Percentiles rank a stretch among this genome's conserved stretches.
Evolutionary conservation across 1,140 invertebrate genomes (phyloP).

Genomic region (Lordiphosa mommai): DNA sequence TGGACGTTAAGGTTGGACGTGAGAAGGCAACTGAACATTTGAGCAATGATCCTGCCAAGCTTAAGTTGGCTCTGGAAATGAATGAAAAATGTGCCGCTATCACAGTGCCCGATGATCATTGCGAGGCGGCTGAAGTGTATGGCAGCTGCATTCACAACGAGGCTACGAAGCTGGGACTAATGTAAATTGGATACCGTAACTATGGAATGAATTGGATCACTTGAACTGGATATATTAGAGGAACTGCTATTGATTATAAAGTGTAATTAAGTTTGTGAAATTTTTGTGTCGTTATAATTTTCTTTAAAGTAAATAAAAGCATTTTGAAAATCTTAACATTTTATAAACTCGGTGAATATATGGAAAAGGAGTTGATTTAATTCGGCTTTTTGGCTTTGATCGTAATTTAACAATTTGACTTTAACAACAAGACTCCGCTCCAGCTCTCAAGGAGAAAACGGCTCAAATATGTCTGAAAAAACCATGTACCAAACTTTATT

Average conservation of each 20-base stretch:
- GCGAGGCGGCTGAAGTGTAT: slow-evolving; percentile 50
- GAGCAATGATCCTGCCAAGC: slow-evolving; percentile 49
- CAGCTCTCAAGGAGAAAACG: no score
- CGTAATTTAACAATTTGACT: no score
- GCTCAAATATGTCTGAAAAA: no score
- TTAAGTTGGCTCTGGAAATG: slow-evolving; percentile 51
- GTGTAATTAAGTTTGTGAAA: slow-evolving; percentile 4
- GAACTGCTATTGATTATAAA: background rate
- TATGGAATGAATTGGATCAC: background rate
- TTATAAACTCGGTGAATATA: no score
- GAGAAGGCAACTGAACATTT: slow-evolving; percentile 61
- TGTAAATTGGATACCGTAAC: slow-evolving; percentile 19
- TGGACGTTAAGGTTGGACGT: slow-evolving; percentile 25
- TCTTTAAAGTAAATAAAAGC: slow-evolving; percentile 7
- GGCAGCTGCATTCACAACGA: slow-evolving; percentile 43
- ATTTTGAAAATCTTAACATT: slow-evolving; percentile 5
- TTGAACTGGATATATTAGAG: background rate
- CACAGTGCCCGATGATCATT: slow-evolving; percentile 50
- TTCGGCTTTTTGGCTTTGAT: no score
- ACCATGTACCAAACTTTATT: no score
- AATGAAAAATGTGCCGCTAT: slow-evolving; percentile 44
- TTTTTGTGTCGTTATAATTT: background rate
- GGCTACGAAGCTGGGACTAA: slow-evolving; percentile 30
- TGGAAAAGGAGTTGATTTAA: no score
- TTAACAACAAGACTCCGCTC: no score